Conservation (phyloP, 2,113 vertebrate species). For the Sinocyclocheilus maitianheensis region DNA sequence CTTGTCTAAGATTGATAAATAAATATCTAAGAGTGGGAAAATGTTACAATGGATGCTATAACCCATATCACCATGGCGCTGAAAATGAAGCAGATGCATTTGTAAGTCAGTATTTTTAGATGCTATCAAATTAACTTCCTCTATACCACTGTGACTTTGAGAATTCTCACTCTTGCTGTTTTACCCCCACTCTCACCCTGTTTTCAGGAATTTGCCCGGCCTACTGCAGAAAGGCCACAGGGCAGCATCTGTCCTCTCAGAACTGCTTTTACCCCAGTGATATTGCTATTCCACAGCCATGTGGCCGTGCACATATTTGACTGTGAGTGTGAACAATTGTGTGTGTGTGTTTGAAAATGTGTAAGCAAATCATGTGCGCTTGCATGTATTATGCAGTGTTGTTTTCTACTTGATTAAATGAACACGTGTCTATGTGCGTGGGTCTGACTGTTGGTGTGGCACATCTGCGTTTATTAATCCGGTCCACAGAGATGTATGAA, state of each 20-base stretch:
- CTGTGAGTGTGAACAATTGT: not conserved
- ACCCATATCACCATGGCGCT: not conserved
- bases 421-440: not conserved
- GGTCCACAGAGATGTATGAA: not conserved
- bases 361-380: not conserved
- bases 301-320: not conserved
- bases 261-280: not conserved
- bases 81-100: not conserved
- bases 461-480: slow-evolving; percentile 28
- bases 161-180: not conserved
- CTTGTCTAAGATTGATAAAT: no score
- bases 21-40: no score
- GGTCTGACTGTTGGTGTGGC: not conserved
- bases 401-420: not conserved
- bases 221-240: not conserved
- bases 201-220: not conserved
- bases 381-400: slow-evolving; percentile 10
- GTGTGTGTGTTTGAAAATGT: not conserved
- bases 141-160: not conserved
- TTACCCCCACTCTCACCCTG: not conserved
- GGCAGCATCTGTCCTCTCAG: slow-evolving; percentile 18
- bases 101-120: not conserved
- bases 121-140: not conserved
- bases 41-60: no score
- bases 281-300: not conserved